Evolutionary conservation across 2,797 vertebrate species (phyloP).

Genomic region (Pangasius mekongensis): DNA sequence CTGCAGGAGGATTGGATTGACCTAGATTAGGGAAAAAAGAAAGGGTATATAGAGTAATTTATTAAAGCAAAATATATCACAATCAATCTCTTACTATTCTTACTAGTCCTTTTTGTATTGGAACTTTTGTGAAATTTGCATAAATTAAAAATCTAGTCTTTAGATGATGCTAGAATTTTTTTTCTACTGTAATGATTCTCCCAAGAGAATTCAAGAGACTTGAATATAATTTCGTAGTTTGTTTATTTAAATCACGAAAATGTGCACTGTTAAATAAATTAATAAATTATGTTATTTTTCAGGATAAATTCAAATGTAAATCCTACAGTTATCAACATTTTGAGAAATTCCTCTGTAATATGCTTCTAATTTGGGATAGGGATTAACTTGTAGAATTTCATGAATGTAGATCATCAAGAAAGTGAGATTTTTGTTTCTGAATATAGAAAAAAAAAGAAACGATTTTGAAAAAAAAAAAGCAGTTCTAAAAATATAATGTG

Average conservation of each 20-base stretch:
- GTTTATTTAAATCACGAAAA: background rate
- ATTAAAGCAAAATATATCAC: background rate
- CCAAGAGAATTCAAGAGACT: background rate
- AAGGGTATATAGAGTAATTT: background rate
- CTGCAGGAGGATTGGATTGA: slow-evolving; percentile 68
- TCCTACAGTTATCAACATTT: background rate
- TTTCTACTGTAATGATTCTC: background rate
- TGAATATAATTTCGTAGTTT: background rate
- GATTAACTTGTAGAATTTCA: background rate
- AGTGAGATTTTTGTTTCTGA: background rate
- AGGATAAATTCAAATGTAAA: background rate
- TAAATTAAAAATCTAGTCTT: background rate
- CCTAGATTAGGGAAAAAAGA: slow-evolving; percentile 32
- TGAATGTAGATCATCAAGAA: background rate
- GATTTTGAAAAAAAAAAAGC: background rate
- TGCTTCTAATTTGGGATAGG: background rate
- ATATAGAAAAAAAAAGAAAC: background rate
- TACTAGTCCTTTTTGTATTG: background rate
- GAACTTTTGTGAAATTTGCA: background rate
- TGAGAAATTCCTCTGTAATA: background rate
- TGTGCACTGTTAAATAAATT: background rate
- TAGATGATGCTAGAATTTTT: background rate
- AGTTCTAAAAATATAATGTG: background rate
- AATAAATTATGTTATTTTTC: background rate
- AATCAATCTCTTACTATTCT: slow-evolving; percentile 4